These are phyloP conservation scores for Drosophila seclusa DNA, from an alignment of 2,888 invertebrate species.

Conservation along the genomic window DNA sequence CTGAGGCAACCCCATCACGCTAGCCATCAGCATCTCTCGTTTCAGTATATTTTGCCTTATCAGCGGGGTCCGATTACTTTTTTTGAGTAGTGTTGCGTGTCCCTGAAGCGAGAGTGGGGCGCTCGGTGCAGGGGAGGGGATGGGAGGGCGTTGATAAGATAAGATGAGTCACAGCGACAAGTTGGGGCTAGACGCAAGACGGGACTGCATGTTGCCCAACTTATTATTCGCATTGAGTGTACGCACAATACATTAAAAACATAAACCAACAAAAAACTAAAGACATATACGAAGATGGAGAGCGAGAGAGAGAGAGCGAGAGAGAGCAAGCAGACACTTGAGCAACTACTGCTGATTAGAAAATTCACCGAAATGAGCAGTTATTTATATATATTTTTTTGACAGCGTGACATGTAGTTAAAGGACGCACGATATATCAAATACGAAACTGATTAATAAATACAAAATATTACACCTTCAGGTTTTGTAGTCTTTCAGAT, in stretches of 20 bases:
- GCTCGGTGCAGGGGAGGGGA: background rate
- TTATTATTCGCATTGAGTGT: constrained; percentile 74
- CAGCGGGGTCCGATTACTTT: constrained; percentile 19
- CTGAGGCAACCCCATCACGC: background rate
- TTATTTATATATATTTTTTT: background rate
- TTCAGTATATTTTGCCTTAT: constrained; percentile 21
- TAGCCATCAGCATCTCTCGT: constrained; percentile 38
- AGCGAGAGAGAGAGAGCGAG: background rate
- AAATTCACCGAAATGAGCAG: constrained; percentile 1
- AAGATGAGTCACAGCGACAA: constrained; percentile 19
- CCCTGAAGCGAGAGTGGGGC: background rate
- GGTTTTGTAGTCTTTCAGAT: no score
- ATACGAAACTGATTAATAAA: background rate
- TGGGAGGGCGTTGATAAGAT: constrained; percentile 55
- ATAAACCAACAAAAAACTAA: background rate
- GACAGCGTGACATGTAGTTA: background rate
- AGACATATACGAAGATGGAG: background rate
- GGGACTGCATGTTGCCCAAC: constrained; percentile 57
- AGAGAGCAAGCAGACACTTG: constrained; percentile 17
- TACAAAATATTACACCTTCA: background rate
- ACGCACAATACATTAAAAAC: constrained; percentile 22
- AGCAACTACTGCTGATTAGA: constrained; percentile 38
- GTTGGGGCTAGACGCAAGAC: constrained; percentile 1
- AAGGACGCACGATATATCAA: background rate
- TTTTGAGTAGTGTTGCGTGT: constrained; percentile 8